Conservation (phyloP, 2,113 vertebrate species). For the Chlamydotis undulata region DNA sequence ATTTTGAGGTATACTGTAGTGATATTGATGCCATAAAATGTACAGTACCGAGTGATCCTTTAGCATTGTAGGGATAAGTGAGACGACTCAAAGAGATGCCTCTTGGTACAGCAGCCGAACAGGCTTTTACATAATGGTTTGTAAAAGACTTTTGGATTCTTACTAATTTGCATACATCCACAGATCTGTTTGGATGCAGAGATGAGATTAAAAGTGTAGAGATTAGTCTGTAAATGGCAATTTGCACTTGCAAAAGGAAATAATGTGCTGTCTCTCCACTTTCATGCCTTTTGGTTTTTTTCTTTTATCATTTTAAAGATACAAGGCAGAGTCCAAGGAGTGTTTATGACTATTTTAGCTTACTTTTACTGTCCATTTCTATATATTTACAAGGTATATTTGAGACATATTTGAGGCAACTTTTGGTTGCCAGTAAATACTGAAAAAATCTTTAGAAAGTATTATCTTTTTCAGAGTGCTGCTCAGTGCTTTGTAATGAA, state of each 20-base stretch:
- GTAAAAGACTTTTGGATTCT: neutral
- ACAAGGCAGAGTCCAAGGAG: neutral
- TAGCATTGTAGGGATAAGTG: neutral
- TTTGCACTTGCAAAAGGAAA: neutral
- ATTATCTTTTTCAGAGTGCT: neutral
- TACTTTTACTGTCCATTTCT: neutral
- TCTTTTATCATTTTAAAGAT: neutral
- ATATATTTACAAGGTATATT: neutral
- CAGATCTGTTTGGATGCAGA: neutral
- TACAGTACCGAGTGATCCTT: neutral
- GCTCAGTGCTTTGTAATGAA: neutral
- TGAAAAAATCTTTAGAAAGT: neutral
- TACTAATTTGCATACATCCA: neutral
- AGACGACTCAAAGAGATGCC: neutral
- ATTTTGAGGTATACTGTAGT: neutral
- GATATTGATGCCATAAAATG: neutral
- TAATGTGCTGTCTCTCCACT: neutral
- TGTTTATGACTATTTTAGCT: neutral
- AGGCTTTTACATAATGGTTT: neutral
- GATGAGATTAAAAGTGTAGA: neutral
- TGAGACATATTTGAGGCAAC: neutral
- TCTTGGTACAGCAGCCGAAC: neutral
- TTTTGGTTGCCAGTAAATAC: neutral
- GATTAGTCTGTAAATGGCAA: neutral
- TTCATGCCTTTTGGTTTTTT: neutral